Evolutionary conservation across 2,797 vertebrate genomes (phyloP), one percentile per base, ranked within the genome.

Genomic region (Rhynchonycteris naso): DNA sequence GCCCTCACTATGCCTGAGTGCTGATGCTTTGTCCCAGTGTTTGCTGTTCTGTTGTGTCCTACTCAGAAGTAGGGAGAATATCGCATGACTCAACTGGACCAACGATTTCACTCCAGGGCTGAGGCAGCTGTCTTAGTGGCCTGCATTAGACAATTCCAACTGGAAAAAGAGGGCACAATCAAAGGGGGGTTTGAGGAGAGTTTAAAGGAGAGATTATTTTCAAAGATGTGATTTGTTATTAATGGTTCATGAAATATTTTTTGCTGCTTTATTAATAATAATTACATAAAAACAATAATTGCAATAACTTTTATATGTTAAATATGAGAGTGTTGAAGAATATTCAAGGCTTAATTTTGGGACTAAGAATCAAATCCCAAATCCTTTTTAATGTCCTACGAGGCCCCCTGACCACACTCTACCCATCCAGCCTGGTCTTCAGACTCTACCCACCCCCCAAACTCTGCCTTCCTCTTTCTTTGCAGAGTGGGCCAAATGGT

Each of bases 151-250:
- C 4, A 54, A 28, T 59, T n/a, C 14, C 54, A 66, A 54, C 80
- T 68, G n/a, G 52, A 35, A 74, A 75, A 38, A 72, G 35, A 90
- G 33, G 26, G 11, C 18, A 61, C 6, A n/a, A 30, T 24, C 2
- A 9, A 56, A 91, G 75, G 26, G n/a, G 13, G 19, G 33, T 68
- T 52, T 4, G 69, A 56, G 65, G 33, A 88, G 11, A 81, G 7
- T 88, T 61, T 94, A 74, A 94, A 54, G 65, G 86, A 75, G 8
- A 15, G 21, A 75, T 78, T 84, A 5, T 82, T 69, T 91, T 85
- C 33, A 83, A 65, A 88, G 66, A 14, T 74, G 54, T 26, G 76
- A 33, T 33, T 79, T 38, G 59, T 71, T 84, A 74, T 43, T 75
- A 58, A 38, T 68, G 24, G 10, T 43, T 87, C 43, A 47, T 21